Evolutionary conservation across 2,888 invertebrate species (phyloP), one percentile per base, ranked within the genome.

Genomic region (Drosophila paranaensis): DNA sequence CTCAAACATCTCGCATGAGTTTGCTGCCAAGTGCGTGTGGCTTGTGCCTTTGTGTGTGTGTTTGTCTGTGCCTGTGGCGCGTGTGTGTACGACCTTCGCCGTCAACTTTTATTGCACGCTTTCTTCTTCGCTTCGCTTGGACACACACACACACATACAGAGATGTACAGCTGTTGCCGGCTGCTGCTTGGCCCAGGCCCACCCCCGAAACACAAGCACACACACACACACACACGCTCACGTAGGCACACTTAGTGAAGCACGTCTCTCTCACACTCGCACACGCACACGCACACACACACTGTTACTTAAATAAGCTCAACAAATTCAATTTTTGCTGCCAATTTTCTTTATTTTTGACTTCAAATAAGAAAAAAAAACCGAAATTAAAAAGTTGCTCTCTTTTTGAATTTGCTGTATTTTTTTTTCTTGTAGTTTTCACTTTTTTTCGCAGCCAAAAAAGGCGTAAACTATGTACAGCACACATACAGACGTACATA

Each of bases 41-140:
- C 20, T 37, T 37, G 46, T 43, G 35, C n/a, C 25, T 20, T 25
- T 25, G 40, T 50, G 20, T 57, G 48, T 51, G 25, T 33, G 40
- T 46, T 16, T 63, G 55, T 48, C 33, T 60, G 56, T 58, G 51
- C 58, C 9, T 30, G 20, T 39, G 25, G 25, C 43, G 45, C 25
- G 56, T 45, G 57, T 54, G 63, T 77, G 79, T 70, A 40, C 86
- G 87, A 84, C 87, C 89, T 90, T 85, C 80, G 72, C 71, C 79
- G 67, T 71, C 67, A 79, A 79, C 74, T 82, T 81, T 71, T 77
- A 69, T 72, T 82, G 77, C 87, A 90, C 90, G 87, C 89, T 90
- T 84, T 84, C 90, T 84, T 90, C 89, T 69, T 76, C 80, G 86
- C 74, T 89, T 74, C 82, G 90, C 89, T 88, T 88, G 82, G 82